Base-by-base conservation (phyloP, 37 sponge, comb jelly and placozoan species). In the Hormiphora californensis region DNA sequence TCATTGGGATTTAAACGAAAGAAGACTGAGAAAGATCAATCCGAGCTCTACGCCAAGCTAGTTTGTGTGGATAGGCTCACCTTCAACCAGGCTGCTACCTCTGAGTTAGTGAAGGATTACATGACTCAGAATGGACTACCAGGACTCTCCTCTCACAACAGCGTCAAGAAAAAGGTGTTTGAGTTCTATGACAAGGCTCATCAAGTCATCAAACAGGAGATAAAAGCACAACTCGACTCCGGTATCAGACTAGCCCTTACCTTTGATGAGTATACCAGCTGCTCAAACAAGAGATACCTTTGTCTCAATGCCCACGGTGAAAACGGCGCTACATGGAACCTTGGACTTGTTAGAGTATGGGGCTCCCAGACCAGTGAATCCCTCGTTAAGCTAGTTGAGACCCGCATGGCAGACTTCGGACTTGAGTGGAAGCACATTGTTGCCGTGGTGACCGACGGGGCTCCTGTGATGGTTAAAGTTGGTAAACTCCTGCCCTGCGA, bases 281-380 rank as follows among this genome's bases (percentile, higher is more conserved):
- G 21, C 7, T 43, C 40, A 4, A 28, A 30, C 61, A n/a, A 46
- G 35, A 27, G 81, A 39, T 73, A 73, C 23, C 35, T 73, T 25
- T 43, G 46, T 17, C 7, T 73, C 1, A 73, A 73, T 73, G 38
- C 43, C 35, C 81, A 73, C 81, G 7, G 17, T n/a, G 35, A 36
- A 73, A 27, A 9, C 23, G 35, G 46, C 17, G 39, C 17, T 36
- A n/a, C 21, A 25, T 73, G 43, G 28, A 73, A 73, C 35, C 81
- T 40, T 36, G 81, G 81, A 43, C 40, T 73, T 43, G 25, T 73
- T 22, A 38, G 81, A 73, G 81, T 73, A 0, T 73, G 81, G 46
- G 43, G 36, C 8, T 32, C 23, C 9, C 81, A 73, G 17, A 73
- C 81, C 12, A 46, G 46, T 11, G 81, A 73, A 73, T 43, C 81